Conservation (phyloP, 35 echinoderm and acorn worm species). For the Apostichopus parvimensis region DNA sequence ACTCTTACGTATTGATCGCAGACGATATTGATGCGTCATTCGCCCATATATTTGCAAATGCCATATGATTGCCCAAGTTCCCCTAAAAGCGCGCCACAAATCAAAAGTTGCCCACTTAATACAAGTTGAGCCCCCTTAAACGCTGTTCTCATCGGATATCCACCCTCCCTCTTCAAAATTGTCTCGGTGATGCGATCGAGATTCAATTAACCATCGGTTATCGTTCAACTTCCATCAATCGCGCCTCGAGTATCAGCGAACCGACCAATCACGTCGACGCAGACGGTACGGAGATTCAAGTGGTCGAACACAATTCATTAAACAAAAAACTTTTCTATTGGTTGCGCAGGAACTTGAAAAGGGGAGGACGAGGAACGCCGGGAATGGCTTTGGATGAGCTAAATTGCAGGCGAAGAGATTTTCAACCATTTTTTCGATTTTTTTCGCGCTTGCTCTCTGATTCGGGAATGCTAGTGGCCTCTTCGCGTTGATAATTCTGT, state of each 20-base stretch:
- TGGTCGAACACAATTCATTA: slow-evolving; percentile 28
- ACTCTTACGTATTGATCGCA: slow-evolving; percentile 36
- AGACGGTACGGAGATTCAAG: slow-evolving; percentile 1
- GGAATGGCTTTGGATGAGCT: slow-evolving; percentile 38
- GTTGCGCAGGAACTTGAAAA: not conserved
- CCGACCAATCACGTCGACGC: not conserved
- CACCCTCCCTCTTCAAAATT: slow-evolving; percentile 49
- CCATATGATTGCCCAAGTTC: slow-evolving; percentile 56
- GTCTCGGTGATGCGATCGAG: not conserved
- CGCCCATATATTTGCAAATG: slow-evolving; percentile 39
- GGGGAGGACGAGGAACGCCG: slow-evolving; percentile 45
- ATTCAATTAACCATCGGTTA: slow-evolving; percentile 37
- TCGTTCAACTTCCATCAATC: slow-evolving; percentile 17
- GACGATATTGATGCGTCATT: slow-evolving; percentile 54
- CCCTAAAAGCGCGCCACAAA: slow-evolving; percentile 56
- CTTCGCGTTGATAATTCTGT: slow-evolving; percentile 84
- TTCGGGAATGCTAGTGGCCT: slow-evolving; percentile 65
- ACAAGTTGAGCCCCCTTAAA: slow-evolving; percentile 55
- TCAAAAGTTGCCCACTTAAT: slow-evolving; percentile 62
- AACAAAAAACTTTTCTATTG: slow-evolving; percentile 21
- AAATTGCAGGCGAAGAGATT: slow-evolving; percentile 64
- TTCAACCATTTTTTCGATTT: slow-evolving; percentile 60
- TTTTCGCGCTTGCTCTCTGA: slow-evolving; percentile 81
- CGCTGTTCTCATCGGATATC: slow-evolving; percentile 17
- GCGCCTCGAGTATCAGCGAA: not conserved